Base-by-base conservation (phyloP, 2,113 vertebrate genomes). In the Rutilus rutilus region DNA sequence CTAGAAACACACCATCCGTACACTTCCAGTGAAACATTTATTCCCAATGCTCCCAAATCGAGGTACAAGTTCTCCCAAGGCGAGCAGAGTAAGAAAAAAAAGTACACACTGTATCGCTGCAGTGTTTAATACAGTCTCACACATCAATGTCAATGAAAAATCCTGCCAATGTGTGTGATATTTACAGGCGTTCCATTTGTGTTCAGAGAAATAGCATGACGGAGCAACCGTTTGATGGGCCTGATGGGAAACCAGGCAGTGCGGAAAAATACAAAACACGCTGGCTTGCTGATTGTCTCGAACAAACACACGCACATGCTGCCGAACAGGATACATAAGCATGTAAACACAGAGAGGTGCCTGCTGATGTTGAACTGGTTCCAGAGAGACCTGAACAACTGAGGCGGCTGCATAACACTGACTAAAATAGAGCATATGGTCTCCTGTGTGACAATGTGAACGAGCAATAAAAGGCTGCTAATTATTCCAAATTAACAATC, bases 271-370 rank as follows among this genome's bases (percentile, higher is more conserved):
- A 75, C 83, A 79, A 81, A 82, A 52, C 80, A 69, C 19, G 14
- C 15, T 80, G 36, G 2, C 39, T 39, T 36, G 11, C 33, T 62
- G 77, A 67, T 27, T 54, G 77, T 42, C 54, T 42, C 5, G 52
- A 78, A 86, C 78, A 86, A 64, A 86, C 86, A 79, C 60, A 88
- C 52, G 52, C 78, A 74, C 71, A 64, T 64, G 57, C 65, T 73
- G 82, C 27, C 77, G 83, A 87, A 89, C 80, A 89, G 85, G 62
- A 75, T 71, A 82, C 71, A 73, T 78, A 86, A 89, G 83, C 78
- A 85, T 79, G 82, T 85, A 89, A 87, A 88, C 85, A 83, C 62
- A 42, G 78, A 85, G 84, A 86, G 82, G 85, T 73, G 86, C 76
- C 71, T 27, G 64, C 62, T 83, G 78, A 85, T 71, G 69, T 65